Conservation (phyloP, 35 echinoderm and acorn worm species). For the Ophiothrix spiculata region DNA sequence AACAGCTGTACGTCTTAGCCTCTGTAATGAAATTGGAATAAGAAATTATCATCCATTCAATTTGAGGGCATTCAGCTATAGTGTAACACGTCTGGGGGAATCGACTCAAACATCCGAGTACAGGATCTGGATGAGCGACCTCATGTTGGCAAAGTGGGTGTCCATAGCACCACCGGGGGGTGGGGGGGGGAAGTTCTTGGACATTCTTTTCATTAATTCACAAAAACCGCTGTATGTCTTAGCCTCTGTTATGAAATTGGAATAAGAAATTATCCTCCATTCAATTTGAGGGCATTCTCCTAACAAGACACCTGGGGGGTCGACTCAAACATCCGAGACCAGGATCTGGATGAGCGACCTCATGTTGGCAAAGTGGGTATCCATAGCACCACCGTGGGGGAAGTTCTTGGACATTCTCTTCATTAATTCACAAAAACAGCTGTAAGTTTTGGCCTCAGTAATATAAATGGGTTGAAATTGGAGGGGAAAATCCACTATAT, state of each 20-base stretch:
- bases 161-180: conserved; percentile 99
- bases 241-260: conserved; percentile 52
- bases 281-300: no score
- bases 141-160: conserved; percentile 98
- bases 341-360: conserved; percentile 99
- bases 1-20: conserved; percentile 95
- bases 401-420: conserved; percentile 96
- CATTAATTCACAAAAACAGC: conserved; percentile 98
- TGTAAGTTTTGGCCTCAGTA: conserved; percentile 92
- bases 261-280: no score
- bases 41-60: no score
- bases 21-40: conserved; percentile 41
- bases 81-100: no score
- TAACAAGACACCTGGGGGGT: no score
- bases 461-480: no score
- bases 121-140: conserved; percentile 97
- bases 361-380: conserved; percentile 98
- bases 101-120: conserved; percentile 99
- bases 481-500: no score
- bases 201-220: conserved; percentile 96
- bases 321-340: no score
- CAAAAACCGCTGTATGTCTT: conserved; percentile 98
- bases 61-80: no score
- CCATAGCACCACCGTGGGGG: conserved; percentile 98
- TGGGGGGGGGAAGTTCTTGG: conserved; percentile 96